Percentiles rank a stretch among this genome's conserved stretches.
Conservation (phyloP, 2,113 vertebrate genomes). For the Chaetodon auriga region DNA sequence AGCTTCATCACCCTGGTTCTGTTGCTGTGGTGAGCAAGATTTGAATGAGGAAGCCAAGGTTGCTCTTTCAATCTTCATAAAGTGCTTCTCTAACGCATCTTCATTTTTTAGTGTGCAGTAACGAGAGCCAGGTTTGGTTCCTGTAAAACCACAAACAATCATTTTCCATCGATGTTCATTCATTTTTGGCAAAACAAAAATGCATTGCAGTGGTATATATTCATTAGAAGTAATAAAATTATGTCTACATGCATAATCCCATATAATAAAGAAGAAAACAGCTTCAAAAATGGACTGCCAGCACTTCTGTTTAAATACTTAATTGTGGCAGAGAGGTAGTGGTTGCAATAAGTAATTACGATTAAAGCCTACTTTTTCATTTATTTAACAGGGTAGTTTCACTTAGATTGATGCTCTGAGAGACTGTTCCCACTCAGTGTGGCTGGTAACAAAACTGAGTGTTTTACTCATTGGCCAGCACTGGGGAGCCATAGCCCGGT, state of each 20-base stretch:
- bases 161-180: not conserved
- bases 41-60: not conserved
- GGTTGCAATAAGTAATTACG: conserved; percentile 9
- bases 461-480: not conserved
- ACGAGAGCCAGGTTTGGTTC: conserved; percentile 33
- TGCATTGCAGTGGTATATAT: not conserved
- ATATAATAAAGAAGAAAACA: not conserved
- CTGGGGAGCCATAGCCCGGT: not conserved
- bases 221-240: not conserved
- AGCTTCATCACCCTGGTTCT: not conserved
- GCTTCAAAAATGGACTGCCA: not conserved
- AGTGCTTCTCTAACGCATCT: conserved; percentile 59
- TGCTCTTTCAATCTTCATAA: conserved; percentile 7
- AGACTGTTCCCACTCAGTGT: not conserved
- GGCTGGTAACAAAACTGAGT: not conserved
- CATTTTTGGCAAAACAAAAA: not conserved
- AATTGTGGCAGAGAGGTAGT: not conserved
- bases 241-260: conserved; percentile 3
- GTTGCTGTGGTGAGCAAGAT: conserved; percentile 62
- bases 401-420: not conserved
- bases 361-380: conserved; percentile 9
- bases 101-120: conserved; percentile 68
- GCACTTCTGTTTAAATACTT: conserved; percentile 9
- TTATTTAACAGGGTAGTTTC: not conserved
- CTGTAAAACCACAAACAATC: conserved; percentile 54